These are phyloP conservation scores for Leptobrachium leishanense DNA, from an alignment of 2,113 vertebrate genomes.

Conservation along the genomic window DNA sequence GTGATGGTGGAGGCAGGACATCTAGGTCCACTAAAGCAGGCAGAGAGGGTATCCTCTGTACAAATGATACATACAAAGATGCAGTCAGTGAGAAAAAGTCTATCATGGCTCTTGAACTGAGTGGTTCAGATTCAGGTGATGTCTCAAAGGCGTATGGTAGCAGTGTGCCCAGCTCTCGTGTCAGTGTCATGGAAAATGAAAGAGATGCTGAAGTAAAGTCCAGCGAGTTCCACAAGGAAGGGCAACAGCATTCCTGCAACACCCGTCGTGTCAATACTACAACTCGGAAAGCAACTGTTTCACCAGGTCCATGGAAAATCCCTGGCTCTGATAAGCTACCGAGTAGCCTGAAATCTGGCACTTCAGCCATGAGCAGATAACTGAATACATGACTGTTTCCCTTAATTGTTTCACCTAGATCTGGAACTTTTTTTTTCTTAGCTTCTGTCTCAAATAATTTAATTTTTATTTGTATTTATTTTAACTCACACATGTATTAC, in stretches of 20 bases:
- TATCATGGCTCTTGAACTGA: slow-evolving; percentile 57
- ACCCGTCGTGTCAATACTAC: slow-evolving; percentile 65
- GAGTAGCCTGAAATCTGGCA: slow-evolving; percentile 79
- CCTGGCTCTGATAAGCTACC: slow-evolving; percentile 93
- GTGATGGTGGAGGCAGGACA: slow-evolving; percentile 65
- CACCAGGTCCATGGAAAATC: slow-evolving; percentile 95
- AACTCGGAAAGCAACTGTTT: slow-evolving; percentile 84
- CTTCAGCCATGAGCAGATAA: slow-evolving; percentile 91
- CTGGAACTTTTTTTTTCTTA: slow-evolving; percentile 62
- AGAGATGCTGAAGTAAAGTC: slow-evolving; percentile 70
- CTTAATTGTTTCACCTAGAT: slow-evolving; percentile 63
- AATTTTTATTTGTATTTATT: slow-evolving; percentile 92
- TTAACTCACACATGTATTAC: slow-evolving; percentile 73
- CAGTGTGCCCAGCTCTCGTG: slow-evolving; percentile 64
- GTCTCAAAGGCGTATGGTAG: slow-evolving; percentile 63
- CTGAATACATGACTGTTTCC: slow-evolving; percentile 56
- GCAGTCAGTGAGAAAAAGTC: slow-evolving; percentile 69
- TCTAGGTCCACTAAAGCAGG: slow-evolving; percentile 69
- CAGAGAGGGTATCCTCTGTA: slow-evolving; percentile 75
- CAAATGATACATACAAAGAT: slow-evolving; percentile 63
- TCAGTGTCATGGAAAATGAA: slow-evolving; percentile 65
- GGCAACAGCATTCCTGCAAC: slow-evolving; percentile 68
- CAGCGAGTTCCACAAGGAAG: slow-evolving; percentile 69
- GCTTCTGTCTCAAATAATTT: slow-evolving; percentile 80
- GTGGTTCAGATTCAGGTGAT: slow-evolving; percentile 68